Base-by-base conservation (phyloP, 2,113 vertebrate species). In the Seriola quinqueradiata region DNA sequence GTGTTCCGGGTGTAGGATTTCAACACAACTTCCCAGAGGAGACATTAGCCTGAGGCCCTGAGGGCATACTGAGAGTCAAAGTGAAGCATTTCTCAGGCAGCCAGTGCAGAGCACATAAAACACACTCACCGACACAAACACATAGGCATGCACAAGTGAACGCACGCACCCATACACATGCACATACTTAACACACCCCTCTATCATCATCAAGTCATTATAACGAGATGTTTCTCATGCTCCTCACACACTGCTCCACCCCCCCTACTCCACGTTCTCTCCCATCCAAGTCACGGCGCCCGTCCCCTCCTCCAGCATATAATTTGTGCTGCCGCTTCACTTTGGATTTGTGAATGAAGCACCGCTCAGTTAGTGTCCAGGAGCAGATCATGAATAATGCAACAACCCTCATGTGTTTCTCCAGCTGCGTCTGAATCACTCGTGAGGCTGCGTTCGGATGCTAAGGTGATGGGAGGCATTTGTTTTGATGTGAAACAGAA, bases 331-430 rank as follows among this genome's bases (percentile, higher is more conserved):
- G 65, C 75, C 17, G 59, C 81, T 79, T 87, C 83, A 80, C 71
- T 87, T 88, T 89, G 72, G 76, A 88, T 94, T 91, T 93, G 88
- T 94, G 93, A 94, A 94, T 93, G 92, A 85, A 89, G 44, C 36
- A 42, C 70, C 3, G 34, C 84, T 86, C 68, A 13, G 65, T 72
- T 76, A 66, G 82, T 86, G 84, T 91, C 75, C 81, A 70, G 84
- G 66, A 79, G 75, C 87, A 67, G 17, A 36, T 78, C 70, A 84
- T 94, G 87, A 93, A 94, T 94, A 91, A 93, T 94, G 82, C 84
- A 93, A 48, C 54, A 63, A 70, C 48, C 55, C 64, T 82, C 54
- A 17, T 75, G 74, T 85, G 57, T 77, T 70, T 64, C 52, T 70
- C 42, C 70, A 68, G 82, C 71, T 21, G 52, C 16, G 21, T 71